Evolutionary conservation across 1,140 invertebrate genomes (phyloP).

Genomic region (Plectrocnemia conspersa): DNA sequence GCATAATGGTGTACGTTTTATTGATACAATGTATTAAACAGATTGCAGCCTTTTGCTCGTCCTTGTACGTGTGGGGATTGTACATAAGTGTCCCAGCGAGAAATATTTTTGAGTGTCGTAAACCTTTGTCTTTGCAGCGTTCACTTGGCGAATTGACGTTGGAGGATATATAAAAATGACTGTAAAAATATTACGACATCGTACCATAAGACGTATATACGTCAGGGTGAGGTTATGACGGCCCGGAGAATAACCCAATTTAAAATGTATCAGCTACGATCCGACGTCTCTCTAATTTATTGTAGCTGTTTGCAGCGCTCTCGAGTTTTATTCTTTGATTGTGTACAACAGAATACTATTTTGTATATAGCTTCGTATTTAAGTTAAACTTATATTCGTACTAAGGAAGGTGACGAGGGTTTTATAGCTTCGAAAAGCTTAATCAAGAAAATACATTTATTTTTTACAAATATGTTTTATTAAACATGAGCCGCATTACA

Average conservation of each 20-base stretch:
- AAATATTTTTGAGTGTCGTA: conserved; percentile 20
- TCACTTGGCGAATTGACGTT: conserved; percentile 19
- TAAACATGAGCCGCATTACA: no score
- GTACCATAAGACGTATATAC: no score
- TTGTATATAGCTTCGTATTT: no score
- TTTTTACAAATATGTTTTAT: no score
- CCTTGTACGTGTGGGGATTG: background rate
- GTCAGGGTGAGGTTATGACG: background rate
- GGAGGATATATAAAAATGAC: conserved; percentile 20
- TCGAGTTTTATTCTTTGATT: no score
- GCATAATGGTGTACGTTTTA: conserved; percentile 7
- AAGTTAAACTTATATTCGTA: no score
- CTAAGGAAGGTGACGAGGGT: no score
- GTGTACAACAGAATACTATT: no score
- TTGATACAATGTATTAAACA: conserved; percentile 21
- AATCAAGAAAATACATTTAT: no score
- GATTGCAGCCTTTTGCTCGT: background rate
- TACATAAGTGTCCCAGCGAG: background rate
- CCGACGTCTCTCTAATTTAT: background rate
- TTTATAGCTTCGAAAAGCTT: no score
- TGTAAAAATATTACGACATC: conserved; percentile 23
- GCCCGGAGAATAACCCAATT: background rate
- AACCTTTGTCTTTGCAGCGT: conserved; percentile 19
- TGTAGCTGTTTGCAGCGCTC: background rate
- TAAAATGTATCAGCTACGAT: background rate